Evolutionary conservation across 2,797 vertebrate species (phyloP).

Genomic region (Anguilla pacifica): DNA sequence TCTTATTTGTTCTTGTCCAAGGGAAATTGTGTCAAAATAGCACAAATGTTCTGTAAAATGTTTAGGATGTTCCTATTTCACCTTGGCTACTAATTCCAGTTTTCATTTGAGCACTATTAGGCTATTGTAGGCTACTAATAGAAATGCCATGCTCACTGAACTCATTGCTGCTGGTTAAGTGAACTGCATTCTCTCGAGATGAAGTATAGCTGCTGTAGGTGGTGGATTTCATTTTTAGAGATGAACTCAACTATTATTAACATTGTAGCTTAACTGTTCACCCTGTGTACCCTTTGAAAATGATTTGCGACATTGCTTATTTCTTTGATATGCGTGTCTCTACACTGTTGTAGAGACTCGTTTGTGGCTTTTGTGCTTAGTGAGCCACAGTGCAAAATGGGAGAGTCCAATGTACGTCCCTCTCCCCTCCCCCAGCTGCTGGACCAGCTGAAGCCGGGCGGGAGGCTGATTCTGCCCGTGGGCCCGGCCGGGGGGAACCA

Average conservation of each 20-base stretch:
- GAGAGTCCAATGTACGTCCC: not conserved
- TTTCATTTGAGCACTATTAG: not conserved
- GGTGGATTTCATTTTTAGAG: not conserved
- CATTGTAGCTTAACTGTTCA: not conserved
- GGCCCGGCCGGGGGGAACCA: conserved; percentile 97
- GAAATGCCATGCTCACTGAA: not conserved
- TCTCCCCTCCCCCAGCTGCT: conserved; percentile 78
- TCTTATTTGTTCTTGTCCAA: not conserved
- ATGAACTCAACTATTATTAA: not conserved
- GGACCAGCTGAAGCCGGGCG: conserved; percentile 97
- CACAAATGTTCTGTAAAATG: not conserved
- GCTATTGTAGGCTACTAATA: not conserved
- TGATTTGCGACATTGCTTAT: not conserved
- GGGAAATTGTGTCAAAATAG: not conserved
- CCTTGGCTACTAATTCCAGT: not conserved
- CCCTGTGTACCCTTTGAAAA: not conserved
- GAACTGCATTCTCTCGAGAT: not conserved
- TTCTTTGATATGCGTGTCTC: not conserved
- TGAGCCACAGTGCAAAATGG: not conserved
- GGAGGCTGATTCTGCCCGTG: conserved; percentile 94
- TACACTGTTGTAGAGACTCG: not conserved
- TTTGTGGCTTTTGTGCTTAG: not conserved
- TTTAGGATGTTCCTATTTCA: not conserved
- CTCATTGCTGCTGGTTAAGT: not conserved
- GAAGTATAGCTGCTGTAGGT: not conserved